These are phyloP conservation scores for cattle (Bos taurus) DNA, from an alignment of 2,113 vertebrate genomes.

Conservation along the genomic window ARS-UCD2.0 NC_037340.1:67065001-67065500, in stretches of 20 bases:
- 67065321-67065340: not conserved
- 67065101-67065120: not conserved
- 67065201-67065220: not conserved
- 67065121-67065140: slow-evolving; percentile 47
- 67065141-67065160: slow-evolving; percentile 62
- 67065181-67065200: slow-evolving; percentile 57
- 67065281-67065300: not conserved
- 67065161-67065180: not conserved
- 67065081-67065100: rapidly evolving
- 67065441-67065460: not conserved
- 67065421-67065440: not conserved
- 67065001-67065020: not conserved
- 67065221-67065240: not conserved
- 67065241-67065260: not conserved
- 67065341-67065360: not conserved
- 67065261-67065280: not conserved
- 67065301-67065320: not conserved
- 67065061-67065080: not conserved
- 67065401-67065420: rapidly evolving
- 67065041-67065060: not conserved
- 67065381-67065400: rapidly evolving
- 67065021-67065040: not conserved
- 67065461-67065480: not conserved
- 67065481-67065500: not conserved
- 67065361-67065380: not conserved